phyloP scores from a whole-genome alignment of 92 coral and sea anemone species.

The Phenganax subtilis region DNA sequence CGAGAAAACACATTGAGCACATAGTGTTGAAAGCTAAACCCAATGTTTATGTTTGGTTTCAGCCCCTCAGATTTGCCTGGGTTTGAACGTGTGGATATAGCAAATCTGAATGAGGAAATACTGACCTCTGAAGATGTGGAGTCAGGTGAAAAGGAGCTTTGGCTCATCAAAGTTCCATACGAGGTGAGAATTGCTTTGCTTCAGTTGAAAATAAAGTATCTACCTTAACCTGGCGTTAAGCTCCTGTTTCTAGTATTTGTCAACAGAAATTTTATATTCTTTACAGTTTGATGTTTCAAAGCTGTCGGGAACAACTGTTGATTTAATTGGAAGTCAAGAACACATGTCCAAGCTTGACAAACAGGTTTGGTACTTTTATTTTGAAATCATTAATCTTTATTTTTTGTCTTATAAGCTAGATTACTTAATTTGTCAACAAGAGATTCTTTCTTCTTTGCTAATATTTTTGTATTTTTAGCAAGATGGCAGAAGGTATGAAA shows the following conservation, averaged over 20 bases:
- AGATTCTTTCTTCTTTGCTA: not conserved
- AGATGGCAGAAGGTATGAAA: conserved; percentile 7
- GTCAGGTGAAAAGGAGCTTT: conserved; percentile 29
- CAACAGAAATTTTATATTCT: not conserved
- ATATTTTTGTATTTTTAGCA: not conserved
- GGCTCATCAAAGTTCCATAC: conserved; percentile 55
- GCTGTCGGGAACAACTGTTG: conserved; percentile 40
- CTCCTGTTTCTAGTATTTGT: not conserved
- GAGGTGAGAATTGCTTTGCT: conserved; percentile 33
- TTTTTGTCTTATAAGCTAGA: not conserved
- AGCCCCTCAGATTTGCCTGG: conserved; percentile 51
- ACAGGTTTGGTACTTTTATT: not conserved
- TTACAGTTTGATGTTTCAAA: conserved; percentile 53
- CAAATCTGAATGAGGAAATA: conserved; percentile 10
- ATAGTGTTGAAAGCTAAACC: no score
- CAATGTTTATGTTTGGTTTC: not conserved
- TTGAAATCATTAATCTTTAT: not conserved
- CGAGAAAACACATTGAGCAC: no score
- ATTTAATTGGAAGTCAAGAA: conserved; percentile 47
- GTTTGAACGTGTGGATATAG: conserved; percentile 44
- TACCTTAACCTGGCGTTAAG: not conserved
- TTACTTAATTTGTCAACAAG: not conserved
- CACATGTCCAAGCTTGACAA: conserved; percentile 1
- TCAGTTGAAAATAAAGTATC: not conserved
- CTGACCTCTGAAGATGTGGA: conserved; percentile 45